A percentile compares a stretch with the other conserved stretches of the same genome.
These are phyloP conservation scores for Folsomia candida DNA, from an alignment of 2,888 invertebrate genomes.

Conservation along the genomic window DNA sequence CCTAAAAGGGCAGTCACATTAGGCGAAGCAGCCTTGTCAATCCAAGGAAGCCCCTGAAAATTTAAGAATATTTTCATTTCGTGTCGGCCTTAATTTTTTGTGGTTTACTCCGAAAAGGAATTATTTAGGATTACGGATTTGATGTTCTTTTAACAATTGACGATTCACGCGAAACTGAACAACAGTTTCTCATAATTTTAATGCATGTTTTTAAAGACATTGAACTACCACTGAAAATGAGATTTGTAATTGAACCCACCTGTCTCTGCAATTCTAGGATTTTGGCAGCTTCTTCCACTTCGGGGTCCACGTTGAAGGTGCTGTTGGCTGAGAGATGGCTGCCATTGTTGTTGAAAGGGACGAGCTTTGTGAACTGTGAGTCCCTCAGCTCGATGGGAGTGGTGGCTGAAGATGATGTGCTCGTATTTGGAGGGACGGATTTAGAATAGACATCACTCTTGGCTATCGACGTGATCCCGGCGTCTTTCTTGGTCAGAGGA, in stretches of 20 bases:
- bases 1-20: slow-evolving; percentile 77
- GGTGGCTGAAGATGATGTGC: slow-evolving; percentile 12
- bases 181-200: too few species aligned
- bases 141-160: too few species aligned
- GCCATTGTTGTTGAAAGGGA: neutral
- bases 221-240: too few species aligned
- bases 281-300: neutral
- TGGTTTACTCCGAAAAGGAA: too few species aligned
- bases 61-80: too few species aligned
- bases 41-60: slow-evolving; percentile 63
- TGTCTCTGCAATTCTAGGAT: neutral
- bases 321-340: neutral
- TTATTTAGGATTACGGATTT: too few species aligned
- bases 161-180: neutral
- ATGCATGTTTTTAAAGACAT: neutral
- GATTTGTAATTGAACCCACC: too few species aligned
- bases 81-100: too few species aligned
- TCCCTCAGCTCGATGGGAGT: slow-evolving; percentile 5
- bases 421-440: neutral
- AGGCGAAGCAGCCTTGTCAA: slow-evolving; percentile 71
- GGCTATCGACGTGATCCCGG: too few species aligned
- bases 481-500: neutral
- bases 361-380: too few species aligned
- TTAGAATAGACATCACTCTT: neutral
- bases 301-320: neutral